These are phyloP conservation scores for Naja naja DNA, from an alignment of 2,113 vertebrate species.

Conservation along the genomic window DNA sequence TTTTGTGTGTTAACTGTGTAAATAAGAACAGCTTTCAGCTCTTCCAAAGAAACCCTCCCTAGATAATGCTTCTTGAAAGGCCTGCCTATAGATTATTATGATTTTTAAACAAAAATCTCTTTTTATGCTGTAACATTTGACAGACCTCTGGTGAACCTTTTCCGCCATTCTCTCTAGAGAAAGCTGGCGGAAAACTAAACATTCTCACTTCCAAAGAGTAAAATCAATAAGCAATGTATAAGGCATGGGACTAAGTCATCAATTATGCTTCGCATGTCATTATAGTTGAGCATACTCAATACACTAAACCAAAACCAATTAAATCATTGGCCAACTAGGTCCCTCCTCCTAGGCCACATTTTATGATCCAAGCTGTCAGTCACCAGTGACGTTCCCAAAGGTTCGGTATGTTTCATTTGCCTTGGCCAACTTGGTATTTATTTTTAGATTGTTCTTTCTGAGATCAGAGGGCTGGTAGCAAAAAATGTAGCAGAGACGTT, in stretches of 20 bases:
- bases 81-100: neutral
- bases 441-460: neutral
- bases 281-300: neutral
- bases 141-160: slow-evolving; percentile 15
- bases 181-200: neutral
- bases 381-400: neutral
- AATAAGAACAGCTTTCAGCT: neutral
- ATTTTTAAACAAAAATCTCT: neutral
- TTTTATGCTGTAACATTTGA: slow-evolving; percentile 24
- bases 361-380: neutral
- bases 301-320: neutral
- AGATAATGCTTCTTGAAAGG: neutral
- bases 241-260: neutral
- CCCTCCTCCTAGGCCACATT: neutral
- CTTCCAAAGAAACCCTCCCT: neutral
- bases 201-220: neutral
- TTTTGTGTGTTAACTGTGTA: neutral
- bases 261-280: neutral
- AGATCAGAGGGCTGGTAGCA: neutral
- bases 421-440: neutral
- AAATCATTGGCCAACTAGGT: neutral
- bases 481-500: neutral
- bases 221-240: neutral
- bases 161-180: neutral
- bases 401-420: neutral